Evolutionary conservation across 2,113 vertebrate species (phyloP).

Genomic region (Gopherus evgoodei): DNA sequence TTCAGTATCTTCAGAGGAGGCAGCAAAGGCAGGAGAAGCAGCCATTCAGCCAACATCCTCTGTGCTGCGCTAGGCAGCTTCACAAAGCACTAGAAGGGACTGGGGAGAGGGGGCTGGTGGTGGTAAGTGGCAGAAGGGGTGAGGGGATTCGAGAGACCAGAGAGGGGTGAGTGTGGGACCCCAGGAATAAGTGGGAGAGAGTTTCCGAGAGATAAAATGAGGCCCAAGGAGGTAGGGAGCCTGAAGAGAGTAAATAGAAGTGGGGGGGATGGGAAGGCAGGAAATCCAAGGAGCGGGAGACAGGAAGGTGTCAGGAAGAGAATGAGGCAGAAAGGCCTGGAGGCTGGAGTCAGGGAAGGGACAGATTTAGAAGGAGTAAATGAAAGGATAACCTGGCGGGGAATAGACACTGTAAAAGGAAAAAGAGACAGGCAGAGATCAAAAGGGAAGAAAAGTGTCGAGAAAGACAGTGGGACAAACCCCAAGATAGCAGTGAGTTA

Average conservation of each 20-base stretch:
- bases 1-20: accelerated
- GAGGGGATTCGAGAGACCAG: background rate
- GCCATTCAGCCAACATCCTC: background rate
- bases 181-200: background rate
- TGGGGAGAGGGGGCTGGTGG: background rate
- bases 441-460: background rate
- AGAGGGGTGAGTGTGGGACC: background rate
- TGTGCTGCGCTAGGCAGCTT: background rate
- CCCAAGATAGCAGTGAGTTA: background rate
- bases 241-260: background rate
- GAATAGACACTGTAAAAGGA: background rate
- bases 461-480: background rate
- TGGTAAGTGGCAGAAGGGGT: background rate
- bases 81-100: background rate
- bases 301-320: background rate
- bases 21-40: background rate
- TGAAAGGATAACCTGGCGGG: background rate
- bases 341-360: background rate
- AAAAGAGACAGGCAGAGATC: background rate
- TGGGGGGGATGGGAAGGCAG: background rate
- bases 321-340: background rate
- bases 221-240: background rate
- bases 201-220: background rate
- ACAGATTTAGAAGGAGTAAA: background rate
- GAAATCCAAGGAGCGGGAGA: background rate